A percentile compares a stretch with the other conserved stretches of the same genome.
Conservation (phyloP, 2,797 vertebrate genomes). For the Lemur catta region DNA sequence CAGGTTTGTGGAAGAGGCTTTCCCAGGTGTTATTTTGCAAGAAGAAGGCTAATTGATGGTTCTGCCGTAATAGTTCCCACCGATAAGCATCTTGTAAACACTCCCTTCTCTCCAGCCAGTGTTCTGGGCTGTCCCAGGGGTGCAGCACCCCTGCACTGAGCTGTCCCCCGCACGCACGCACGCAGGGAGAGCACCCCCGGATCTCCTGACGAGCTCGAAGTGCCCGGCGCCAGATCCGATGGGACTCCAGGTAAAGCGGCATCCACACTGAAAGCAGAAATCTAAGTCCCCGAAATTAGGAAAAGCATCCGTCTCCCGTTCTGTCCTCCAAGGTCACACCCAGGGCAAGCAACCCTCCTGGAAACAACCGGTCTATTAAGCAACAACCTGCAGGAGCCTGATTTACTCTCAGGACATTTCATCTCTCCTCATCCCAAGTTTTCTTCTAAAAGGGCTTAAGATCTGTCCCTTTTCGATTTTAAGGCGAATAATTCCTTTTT, state of each 20-base stretch:
- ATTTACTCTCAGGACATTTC: not conserved
- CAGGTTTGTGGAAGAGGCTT: conserved; percentile 79
- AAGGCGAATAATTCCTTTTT: conserved; percentile 36
- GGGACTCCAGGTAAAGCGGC: conserved; percentile 27
- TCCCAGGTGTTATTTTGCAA: conserved; percentile 88
- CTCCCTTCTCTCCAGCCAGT: conserved; percentile 67
- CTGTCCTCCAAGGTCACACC: accelerated
- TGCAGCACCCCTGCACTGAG: conserved; percentile 47
- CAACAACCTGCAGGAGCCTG: not conserved
- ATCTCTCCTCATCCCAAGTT: not conserved
- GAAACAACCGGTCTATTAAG: not conserved
- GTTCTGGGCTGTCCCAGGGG: conserved; percentile 75
- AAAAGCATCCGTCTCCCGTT: not conserved
- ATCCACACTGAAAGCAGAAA: not conserved
- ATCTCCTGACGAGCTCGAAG: conserved; percentile 16
- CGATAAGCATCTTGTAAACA: conserved; percentile 85
- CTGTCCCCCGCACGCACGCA: not conserved
- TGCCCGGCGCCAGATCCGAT: not conserved
- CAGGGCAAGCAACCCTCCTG: accelerated
- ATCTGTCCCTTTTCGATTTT: conserved; percentile 20
- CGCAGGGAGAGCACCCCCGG: not conserved
- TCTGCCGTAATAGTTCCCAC: conserved; percentile 81
- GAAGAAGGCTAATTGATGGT: conserved; percentile 80
- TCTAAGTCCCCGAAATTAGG: not conserved
- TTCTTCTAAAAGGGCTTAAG: not conserved